Evolutionary conservation across 1,140 invertebrate species (phyloP).

Genomic region (Cotesia glomerata): DNA sequence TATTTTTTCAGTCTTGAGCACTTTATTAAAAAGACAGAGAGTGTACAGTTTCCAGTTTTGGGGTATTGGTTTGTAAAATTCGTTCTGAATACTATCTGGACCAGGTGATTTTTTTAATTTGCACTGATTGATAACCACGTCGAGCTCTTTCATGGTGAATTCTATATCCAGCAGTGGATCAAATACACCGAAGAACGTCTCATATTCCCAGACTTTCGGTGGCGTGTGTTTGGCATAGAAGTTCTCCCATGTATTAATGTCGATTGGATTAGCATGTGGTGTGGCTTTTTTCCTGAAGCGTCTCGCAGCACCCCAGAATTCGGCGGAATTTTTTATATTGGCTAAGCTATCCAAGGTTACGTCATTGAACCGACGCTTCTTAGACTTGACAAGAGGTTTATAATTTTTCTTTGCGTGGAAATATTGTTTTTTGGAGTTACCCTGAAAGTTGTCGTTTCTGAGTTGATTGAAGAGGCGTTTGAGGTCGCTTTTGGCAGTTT

Average conservation of each 20-base stretch:
- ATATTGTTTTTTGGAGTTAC: too few species aligned
- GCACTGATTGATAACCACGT: too few species aligned
- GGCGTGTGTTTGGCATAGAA: neutral
- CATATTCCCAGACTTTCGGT: neutral
- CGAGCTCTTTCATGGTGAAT: neutral
- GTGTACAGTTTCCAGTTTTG: slow-evolving; percentile 7
- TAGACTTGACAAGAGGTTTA: neutral
- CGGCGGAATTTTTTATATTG: neutral
- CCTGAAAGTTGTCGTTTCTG: too few species aligned
- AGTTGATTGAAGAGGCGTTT: too few species aligned
- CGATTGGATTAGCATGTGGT: neutral
- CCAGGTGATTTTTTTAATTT: slow-evolving; percentile 27
- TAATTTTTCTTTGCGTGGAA: neutral
- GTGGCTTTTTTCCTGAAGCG: neutral
- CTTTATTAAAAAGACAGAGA: slow-evolving; percentile 12
- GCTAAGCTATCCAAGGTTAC: neutral
- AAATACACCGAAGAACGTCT: neutral
- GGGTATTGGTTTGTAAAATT: slow-evolving; percentile 23
- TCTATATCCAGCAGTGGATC: neutral
- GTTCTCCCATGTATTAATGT: neutral
- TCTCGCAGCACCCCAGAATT: neutral
- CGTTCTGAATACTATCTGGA: slow-evolving; percentile 25
- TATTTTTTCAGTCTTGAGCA: neutral
- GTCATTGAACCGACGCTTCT: neutral
- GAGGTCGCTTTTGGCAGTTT: neutral